phyloP scores from a whole-genome alignment of 2,888 invertebrate genomes.

The Brachypterus glaber region DNA sequence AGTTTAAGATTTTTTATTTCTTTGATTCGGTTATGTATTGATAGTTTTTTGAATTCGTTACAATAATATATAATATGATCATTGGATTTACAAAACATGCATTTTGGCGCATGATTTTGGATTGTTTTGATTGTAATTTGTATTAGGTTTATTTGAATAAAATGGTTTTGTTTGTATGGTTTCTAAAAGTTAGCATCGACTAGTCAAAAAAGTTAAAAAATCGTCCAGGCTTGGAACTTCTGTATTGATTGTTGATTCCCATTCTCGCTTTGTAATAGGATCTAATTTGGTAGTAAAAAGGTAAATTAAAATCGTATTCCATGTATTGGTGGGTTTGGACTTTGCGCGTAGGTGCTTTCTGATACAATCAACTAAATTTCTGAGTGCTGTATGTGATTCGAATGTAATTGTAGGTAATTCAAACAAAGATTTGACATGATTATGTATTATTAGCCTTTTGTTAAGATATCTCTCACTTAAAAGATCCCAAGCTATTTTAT shows the following conservation, averaged over 20 bases:
- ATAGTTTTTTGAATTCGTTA: background rate
- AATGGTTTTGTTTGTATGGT: constrained; percentile 5
- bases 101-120: too few species aligned
- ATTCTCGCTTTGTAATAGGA: constrained; percentile 6
- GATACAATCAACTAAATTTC: constrained; percentile 8
- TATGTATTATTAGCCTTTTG: constrained; percentile 7
- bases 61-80: constrained; percentile 1
- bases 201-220: background rate
- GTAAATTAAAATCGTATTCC: constrained; percentile 9
- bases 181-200: constrained; percentile 4
- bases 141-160: background rate
- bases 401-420: constrained; percentile 5
- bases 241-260: constrained; percentile 11
- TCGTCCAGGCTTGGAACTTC: background rate
- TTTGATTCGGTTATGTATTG: background rate
- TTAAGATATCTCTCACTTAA: constrained; percentile 8
- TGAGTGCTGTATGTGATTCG: constrained; percentile 3
- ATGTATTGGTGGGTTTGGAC: constrained; percentile 7
- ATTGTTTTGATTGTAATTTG: too few species aligned
- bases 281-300: constrained; percentile 8
- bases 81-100: too few species aligned
- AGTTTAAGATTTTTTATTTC: background rate
- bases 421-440: constrained; percentile 8
- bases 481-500: constrained; percentile 7
- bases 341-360: constrained; percentile 4